These are phyloP conservation scores for Dissostichus mawsoni DNA, from an alignment of 2,113 vertebrate genomes.

Conservation along the genomic window DNA sequence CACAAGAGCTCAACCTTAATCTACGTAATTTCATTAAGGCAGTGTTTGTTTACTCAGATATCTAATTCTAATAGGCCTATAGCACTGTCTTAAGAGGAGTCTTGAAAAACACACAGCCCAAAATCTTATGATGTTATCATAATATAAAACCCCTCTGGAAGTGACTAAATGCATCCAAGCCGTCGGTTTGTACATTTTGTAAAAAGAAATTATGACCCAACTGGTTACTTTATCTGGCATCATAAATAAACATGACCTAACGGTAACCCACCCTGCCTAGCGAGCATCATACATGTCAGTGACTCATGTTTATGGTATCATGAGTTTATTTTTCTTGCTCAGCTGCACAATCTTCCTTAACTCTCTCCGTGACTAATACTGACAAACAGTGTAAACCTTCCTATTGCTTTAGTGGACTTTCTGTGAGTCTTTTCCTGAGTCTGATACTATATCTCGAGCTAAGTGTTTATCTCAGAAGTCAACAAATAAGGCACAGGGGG, in stretches of 20 bases:
- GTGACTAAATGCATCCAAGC: not conserved
- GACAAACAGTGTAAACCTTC: not conserved
- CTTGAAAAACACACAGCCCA: not conserved
- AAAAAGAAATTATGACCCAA: not conserved
- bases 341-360: not conserved
- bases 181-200: not conserved
- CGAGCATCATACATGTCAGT: not conserved
- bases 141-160: not conserved
- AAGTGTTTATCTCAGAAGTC: not conserved
- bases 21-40: too few relatives aligned
- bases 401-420: not conserved
- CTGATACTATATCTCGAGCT: not conserved
- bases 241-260: too few relatives aligned
- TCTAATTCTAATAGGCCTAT: conserved; percentile 1
- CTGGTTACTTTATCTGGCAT: too few relatives aligned
- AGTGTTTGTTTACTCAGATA: not conserved
- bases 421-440: not conserved
- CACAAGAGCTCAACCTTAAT: too few relatives aligned
- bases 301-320: not conserved
- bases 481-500: not conserved
- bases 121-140: not conserved
- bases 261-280: not conserved
- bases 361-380: not conserved
- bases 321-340: not conserved
- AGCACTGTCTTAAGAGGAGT: too few relatives aligned